phyloP scores from a whole-genome alignment of 2,797 vertebrate genomes.

The Molossus alvarezi region DNA sequence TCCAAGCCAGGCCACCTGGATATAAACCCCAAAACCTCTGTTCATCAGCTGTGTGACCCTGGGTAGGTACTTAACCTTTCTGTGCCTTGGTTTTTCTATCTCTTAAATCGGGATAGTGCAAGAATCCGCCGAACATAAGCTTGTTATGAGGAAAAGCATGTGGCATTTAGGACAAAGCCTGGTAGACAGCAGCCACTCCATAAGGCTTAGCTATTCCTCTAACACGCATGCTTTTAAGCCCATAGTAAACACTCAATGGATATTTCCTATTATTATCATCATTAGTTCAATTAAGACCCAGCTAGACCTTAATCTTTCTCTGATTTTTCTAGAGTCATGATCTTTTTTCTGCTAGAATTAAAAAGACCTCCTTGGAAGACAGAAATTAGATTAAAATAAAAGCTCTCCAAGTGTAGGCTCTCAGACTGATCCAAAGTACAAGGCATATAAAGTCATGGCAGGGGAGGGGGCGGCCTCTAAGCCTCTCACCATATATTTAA shows the following conservation, averaged over 20 bases:
- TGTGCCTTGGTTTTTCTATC: neutral
- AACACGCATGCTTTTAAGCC: neutral
- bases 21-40: neutral
- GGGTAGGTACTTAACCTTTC: neutral
- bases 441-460: neutral
- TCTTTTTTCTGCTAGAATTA: constrained; percentile 39
- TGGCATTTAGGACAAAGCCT: neutral
- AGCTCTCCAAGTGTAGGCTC: constrained; percentile 29
- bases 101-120: neutral
- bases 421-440: neutral
- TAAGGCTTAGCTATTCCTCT: neutral
- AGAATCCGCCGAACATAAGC: neutral
- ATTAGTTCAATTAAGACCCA: constrained; percentile 68
- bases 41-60: neutral
- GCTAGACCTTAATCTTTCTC: constrained; percentile 57
- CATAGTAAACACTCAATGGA: neutral
- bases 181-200: neutral
- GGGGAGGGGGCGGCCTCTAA: neutral
- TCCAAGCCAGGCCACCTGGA: neutral
- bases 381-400: constrained; percentile 63
- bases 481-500: neutral
- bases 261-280: constrained; percentile 39
- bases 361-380: constrained; percentile 50
- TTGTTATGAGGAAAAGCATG: neutral
- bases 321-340: neutral